Base-by-base conservation (phyloP, 2,113 vertebrate species). In the Otolemur garnettii region DNA sequence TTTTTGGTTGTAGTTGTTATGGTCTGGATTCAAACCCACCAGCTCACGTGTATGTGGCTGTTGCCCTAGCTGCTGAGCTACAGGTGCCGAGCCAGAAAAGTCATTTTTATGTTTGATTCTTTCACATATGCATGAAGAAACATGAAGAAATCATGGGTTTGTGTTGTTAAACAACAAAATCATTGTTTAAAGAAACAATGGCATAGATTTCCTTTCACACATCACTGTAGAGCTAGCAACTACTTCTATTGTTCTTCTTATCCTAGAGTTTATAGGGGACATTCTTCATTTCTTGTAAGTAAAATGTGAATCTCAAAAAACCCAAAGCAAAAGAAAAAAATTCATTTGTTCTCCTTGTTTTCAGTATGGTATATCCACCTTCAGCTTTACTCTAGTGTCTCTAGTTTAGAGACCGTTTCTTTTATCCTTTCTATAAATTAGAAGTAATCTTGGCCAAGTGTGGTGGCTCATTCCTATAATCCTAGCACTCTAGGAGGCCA, bases 251-350 rank as follows among this genome's bases (percentile, higher is more conserved):
- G 81, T 55, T 96, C 81, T 92, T 87, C 74, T 69, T 79, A 68
- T 50, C 12, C 72, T 72, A 95, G 97, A 93, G 74, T 97, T 96
- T 91, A 81, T 33, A 93, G 86, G 91, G 17, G 33, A 96, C 82
- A 60, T 35, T 97, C 88, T 95, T 96, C 88, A 55, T 95, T 93
- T 93, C 24, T 0, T 98, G 98, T 98, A 98, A 99, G 98, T 99
- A 98, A 99, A 98, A 95, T 94, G 94, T 80, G 21, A 85, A 83
- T 91, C 81, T 95, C 97, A 62, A 30, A 92, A 14, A n/a, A 71
- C 19, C 30, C 69, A 19, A 24, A 93, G 10, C 45, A 8, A 59
- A 19, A 59, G 22, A 60, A 60, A 59, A 59, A 7, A 59, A 17
- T 86, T 77, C 35, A 77, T 38, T 77, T 66, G 11, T 66, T 74